Evolutionary conservation across 2,797 vertebrate species (phyloP), one percentile per base, ranked within the genome.

Genomic region (Pempheris klunzingeri): DNA sequence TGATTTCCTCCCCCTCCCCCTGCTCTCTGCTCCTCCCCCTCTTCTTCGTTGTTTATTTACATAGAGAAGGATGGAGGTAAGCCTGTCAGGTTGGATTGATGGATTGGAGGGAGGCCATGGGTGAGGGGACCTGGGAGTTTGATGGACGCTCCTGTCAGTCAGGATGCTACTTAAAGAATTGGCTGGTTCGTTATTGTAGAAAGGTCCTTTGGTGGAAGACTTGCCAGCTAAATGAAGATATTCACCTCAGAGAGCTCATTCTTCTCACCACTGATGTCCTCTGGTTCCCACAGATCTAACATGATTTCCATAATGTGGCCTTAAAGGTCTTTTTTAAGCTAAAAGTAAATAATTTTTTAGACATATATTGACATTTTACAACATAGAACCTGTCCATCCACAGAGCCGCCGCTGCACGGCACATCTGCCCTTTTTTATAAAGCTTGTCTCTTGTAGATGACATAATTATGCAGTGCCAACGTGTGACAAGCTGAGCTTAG

Each of bases 381-480:
- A 64, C 54, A 59, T 52, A 53, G 24, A 76, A 74, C 62, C 64
- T 76, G 59, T 67, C 55, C 47, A 60, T 81, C 52, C 34, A 82
- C 73, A 22, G 58, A 79, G 59, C 47, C 65, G 50, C 70, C 20
- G 13, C 59, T 24, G 26, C 64, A 36, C 60, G 2, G 8, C 64
- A 63, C 46, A 55, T 69, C 75, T 88, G 85, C 83, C 87, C 89
- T 91, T 91, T n/a, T 32, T 90, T 62, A 87, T 80, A 86, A 85
- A 81, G 77, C 85, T 63, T 0, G 39, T 83, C 67, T 69, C 75
- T 72, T 43, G 60, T 81, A 87, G 88, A 93, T 91, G 89, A 92
- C 90, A 92, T 93, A 92, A 93, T 93, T 93, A 92, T 87, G 87
- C 77, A 67, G 83, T 87, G 90, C 91, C 87, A 89, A 87, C 69